Evolutionary conservation across 2,888 invertebrate genomes (phyloP).

Genomic region (Patella pellucida): DNA sequence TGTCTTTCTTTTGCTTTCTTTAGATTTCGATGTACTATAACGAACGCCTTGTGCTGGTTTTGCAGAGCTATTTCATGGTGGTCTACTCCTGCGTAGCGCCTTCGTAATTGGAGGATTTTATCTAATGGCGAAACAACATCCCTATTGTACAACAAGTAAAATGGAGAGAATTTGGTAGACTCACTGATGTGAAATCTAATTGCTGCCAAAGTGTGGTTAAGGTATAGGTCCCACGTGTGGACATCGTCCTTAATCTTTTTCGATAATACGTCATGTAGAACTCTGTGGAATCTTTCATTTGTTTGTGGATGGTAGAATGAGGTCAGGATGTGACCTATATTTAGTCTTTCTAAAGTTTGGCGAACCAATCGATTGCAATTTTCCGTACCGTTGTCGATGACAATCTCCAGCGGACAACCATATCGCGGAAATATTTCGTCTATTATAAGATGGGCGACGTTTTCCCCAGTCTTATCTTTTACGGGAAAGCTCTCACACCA

Average conservation of each 20-base stretch:
- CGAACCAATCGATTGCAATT: conserved; percentile 6
- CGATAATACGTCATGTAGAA: neutral
- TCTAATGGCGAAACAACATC: conserved; percentile 36
- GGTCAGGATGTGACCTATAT: neutral
- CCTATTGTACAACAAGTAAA: conserved; percentile 31
- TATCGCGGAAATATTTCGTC: conserved; percentile 32
- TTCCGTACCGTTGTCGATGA: conserved; percentile 19
- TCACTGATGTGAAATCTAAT: neutral
- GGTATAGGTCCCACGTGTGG: conserved; percentile 11
- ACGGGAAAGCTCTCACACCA: conserved; percentile 30
- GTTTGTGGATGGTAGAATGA: neutral
- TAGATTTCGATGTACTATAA: conserved; percentile 22
- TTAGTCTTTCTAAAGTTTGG: conserved; percentile 7
- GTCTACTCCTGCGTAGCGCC: conserved; percentile 33
- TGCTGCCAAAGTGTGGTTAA: neutral
- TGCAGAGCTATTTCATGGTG: conserved; percentile 30
- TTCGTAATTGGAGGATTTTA: conserved; percentile 30
- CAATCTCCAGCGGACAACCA: conserved; percentile 19
- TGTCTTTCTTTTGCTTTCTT: conserved; percentile 32
- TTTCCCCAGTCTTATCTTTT: conserved; percentile 24
- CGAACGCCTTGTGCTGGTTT: conserved; percentile 36
- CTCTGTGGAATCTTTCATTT: neutral
- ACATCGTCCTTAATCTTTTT: neutral
- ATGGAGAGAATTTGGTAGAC: conserved; percentile 20
- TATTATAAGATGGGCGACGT: conserved; percentile 27